Percentiles rank a stretch among this genome's conserved stretches.
Evolutionary conservation across 2,113 vertebrate genomes (phyloP).

Genomic region (Menura novaehollandiae): DNA sequence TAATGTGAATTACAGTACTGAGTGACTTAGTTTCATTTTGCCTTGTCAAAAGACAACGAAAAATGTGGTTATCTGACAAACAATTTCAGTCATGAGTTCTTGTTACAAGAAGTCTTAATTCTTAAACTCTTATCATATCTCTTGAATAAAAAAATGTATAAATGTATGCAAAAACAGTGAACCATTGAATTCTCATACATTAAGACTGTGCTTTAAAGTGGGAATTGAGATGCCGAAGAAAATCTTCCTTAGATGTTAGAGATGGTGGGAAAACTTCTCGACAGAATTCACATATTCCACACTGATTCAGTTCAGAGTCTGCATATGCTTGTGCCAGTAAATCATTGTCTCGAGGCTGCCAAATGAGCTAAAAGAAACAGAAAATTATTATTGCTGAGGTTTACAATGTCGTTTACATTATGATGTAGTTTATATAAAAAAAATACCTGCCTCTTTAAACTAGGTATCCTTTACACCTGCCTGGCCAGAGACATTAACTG

Average conservation of each 20-base stretch:
- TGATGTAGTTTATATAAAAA: neutral
- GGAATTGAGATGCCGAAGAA: conserved; percentile 94
- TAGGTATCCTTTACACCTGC: neutral
- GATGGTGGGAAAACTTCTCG: conserved; percentile 86
- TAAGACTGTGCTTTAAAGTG: conserved; percentile 86
- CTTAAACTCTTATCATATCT: conserved; percentile 25
- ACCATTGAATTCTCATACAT: conserved; percentile 68
- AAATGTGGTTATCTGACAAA: conserved; percentile 34
- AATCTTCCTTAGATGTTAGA: conserved; percentile 75
- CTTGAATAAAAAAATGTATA: conserved; percentile 33
- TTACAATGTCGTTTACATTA: conserved; percentile 19
- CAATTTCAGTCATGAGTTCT: neutral
- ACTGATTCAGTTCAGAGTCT: conserved; percentile 77
- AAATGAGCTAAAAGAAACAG: conserved; percentile 81
- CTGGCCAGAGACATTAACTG: neutral
- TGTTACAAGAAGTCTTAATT: conserved; percentile 45
- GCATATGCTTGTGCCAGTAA: conserved; percentile 68
- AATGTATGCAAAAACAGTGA: conserved; percentile 44
- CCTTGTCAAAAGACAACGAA: conserved; percentile 24
- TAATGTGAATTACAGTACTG: conserved; percentile 26
- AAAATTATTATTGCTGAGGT: conserved; percentile 55
- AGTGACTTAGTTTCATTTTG: conserved; percentile 44
- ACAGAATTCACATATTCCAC: conserved; percentile 92
- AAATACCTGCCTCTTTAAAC: neutral
- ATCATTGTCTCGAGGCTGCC: conserved; percentile 84